Base-by-base conservation (phyloP, 2,888 invertebrate species). In the Platypus cylindrus region DNA sequence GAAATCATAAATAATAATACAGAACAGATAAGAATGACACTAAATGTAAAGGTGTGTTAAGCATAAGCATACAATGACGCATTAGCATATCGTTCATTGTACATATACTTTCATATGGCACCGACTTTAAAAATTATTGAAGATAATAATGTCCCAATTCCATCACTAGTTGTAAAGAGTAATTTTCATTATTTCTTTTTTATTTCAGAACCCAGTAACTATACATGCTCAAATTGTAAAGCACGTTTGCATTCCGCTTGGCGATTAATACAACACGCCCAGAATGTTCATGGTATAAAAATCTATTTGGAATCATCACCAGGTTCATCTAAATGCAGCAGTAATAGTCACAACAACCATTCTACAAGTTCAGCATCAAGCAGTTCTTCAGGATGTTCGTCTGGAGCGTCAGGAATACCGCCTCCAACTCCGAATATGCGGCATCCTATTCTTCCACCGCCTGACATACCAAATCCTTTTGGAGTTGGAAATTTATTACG, bases 221-320 rank as follows among this genome's bases (percentile, higher is more conserved):
- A 91, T 62, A 82, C 89, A 47, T 95, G 94, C 58, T 85, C 83
- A 29, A 90, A 91, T 47, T 95, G 95, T 68, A 89, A 90, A 56
- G 81, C 85, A 44, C 78, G 85, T 31, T 77, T 87, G 49, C 79
- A 79, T 50, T 91, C 91, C n/a, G 93, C 95, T 5, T 95, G 95
- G 95, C 73, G 83, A 37, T 70, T 95, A 41, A 75, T 95, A 24
- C 93, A 94, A 59, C 95, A 95, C 61, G 93, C 86, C 17, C 94
- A 95, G 62, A 83, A 84, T 54, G 78, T 82, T 39, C 95, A 95
- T 56, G 93, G 93, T 13, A 80, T 94, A 43, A 85, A 89, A 62
- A 86, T 95, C 54, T 95, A 91, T 68, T 73, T 82, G 33, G 85
- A 85, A 51, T 67, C 68, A 34, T 64, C 67, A 5, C 62, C 60